Evolutionary conservation across 2,113 vertebrate genomes (phyloP).

Genomic region (Otis tarda): DNA sequence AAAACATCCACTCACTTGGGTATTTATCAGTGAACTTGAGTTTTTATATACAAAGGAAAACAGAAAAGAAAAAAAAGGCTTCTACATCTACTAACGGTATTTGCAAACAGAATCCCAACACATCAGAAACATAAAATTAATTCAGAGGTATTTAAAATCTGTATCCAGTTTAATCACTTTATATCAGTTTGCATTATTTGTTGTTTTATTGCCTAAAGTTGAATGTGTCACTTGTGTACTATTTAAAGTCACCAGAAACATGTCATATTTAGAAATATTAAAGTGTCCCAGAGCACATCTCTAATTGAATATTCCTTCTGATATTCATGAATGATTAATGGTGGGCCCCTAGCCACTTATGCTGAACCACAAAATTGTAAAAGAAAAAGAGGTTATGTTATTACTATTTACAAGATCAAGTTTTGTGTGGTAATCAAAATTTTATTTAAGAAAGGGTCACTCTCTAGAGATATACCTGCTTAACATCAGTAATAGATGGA

Average conservation of each 20-base stretch:
- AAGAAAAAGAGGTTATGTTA: not conserved
- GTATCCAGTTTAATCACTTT: not conserved
- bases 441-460: not conserved
- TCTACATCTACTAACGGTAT: not conserved
- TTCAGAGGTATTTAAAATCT: not conserved
- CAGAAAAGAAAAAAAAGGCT: not conserved
- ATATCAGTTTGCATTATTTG: not conserved
- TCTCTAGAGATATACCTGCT: not conserved
- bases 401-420: not conserved
- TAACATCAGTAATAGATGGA: not conserved
- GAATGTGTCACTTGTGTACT: not conserved
- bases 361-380: not conserved
- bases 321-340: constrained; percentile 50
- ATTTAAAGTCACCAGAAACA: constrained; percentile 40
- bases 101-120: not conserved
- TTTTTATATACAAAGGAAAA: not conserved
- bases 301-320: constrained; percentile 53
- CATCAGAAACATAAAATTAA: not conserved
- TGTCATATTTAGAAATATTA: constrained; percentile 13
- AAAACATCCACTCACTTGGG: not conserved
- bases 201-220: not conserved
- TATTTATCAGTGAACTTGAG: not conserved
- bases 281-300: not conserved
- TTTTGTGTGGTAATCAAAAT: not conserved
- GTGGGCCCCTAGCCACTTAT: not conserved